Evolutionary conservation across 2,113 vertebrate genomes (phyloP).

Genomic region (Odobenus rosmarus): DNA sequence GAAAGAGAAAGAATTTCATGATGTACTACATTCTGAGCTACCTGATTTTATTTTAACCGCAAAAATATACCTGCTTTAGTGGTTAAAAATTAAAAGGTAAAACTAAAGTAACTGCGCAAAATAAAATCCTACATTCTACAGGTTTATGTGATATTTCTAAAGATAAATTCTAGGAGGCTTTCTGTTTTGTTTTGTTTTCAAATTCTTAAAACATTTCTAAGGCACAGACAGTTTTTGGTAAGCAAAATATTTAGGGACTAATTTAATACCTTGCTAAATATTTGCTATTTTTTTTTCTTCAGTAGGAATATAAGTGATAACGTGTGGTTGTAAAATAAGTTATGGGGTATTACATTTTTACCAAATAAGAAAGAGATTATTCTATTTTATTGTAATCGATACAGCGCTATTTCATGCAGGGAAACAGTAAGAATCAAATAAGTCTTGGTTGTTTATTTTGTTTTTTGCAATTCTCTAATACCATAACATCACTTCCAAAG

Average conservation of each 20-base stretch:
- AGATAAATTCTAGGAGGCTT: not conserved
- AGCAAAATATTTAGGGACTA: conserved; percentile 16
- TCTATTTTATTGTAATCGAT: not conserved
- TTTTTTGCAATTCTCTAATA: not conserved
- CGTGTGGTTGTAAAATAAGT: not conserved
- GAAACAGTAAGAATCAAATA: not conserved
- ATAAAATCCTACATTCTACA: conserved; percentile 43
- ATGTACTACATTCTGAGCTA: not conserved
- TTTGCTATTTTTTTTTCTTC: not conserved
- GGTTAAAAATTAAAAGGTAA: conserved; percentile 47
- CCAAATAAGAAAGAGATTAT: not conserved
- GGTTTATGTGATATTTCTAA: not conserved
- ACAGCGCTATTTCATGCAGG: not conserved
- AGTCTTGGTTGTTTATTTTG: not conserved
- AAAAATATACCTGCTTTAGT: not conserved
- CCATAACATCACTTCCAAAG: not conserved
- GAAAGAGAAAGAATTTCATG: not conserved
- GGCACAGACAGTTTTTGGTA: not conserved
- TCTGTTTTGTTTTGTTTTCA: not conserved
- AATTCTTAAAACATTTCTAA: conserved; percentile 42
- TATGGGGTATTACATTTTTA: not conserved
- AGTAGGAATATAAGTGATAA: not conserved
- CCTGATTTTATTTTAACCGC: not conserved
- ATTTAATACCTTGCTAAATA: not conserved
- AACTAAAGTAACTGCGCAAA: conserved; percentile 10